Percentiles rank a stretch among this genome's conserved stretches.
phyloP scores from a whole-genome alignment of 1,140 invertebrate genomes.

The Diachasma alloeum region DNA sequence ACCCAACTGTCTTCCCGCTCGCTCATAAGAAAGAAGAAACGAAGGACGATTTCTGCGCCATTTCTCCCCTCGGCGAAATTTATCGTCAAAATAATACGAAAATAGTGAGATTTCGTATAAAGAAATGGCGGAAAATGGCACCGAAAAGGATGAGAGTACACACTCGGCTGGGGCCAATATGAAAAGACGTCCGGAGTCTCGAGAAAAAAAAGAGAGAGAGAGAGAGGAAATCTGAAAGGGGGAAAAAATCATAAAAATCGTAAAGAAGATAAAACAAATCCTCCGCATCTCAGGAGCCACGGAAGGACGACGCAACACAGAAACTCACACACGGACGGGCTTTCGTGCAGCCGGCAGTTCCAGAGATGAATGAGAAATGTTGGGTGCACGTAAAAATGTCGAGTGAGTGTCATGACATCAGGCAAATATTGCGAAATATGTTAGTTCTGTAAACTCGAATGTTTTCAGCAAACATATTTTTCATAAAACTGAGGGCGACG shows the following conservation, averaged over 20 bases:
- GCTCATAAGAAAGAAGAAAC: not conserved
- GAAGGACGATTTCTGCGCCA: conserved; percentile 34
- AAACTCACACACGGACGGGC: conserved; percentile 16
- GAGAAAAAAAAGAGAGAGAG: conserved; percentile 14
- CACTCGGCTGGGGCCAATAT: conserved; percentile 14
- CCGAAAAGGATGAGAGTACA: not conserved
- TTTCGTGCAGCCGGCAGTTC: conserved; percentile 31
- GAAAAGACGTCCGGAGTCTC: not conserved
- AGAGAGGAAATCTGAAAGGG: not conserved
- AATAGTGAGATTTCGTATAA: conserved; percentile 38
- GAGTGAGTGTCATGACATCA: not conserved
- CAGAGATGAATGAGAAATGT: not conserved
- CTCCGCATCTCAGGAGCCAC: not conserved
- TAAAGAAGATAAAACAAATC: not conserved
- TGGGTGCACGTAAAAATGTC: not conserved
- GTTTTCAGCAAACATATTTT: conserved; percentile 31
- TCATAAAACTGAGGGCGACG: not conserved
- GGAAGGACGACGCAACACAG: not conserved
- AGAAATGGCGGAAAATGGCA: not conserved
- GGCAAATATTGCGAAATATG: conserved; percentile 9
- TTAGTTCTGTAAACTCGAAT: not conserved
- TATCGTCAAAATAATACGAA: conserved; percentile 46
- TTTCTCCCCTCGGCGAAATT: conserved; percentile 38
- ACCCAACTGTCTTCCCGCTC: not conserved
- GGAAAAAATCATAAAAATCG: not conserved